Percentiles rank a stretch among this genome's conserved stretches.
phyloP scores from a whole-genome alignment of 2,888 invertebrate species.

The Caenorhabditis sp. region DNA sequence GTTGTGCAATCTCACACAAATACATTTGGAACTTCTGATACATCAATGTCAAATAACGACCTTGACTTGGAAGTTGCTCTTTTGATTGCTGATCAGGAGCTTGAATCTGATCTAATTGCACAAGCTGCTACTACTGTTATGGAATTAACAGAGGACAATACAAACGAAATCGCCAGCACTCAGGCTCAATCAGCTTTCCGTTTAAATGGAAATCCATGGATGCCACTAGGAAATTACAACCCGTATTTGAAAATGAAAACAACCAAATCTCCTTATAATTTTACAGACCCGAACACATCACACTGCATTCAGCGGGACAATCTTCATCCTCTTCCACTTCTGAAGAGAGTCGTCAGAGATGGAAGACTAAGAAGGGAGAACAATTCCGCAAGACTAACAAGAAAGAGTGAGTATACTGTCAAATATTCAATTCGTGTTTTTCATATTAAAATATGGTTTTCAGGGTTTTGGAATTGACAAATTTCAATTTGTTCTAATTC shows the following conservation, averaged over 20 bases:
- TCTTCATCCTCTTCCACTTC: not conserved
- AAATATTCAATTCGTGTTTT: too few relatives aligned
- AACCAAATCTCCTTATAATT: not conserved
- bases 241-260: too few relatives aligned
- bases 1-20: too few relatives aligned
- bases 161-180: too few relatives aligned
- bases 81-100: too few relatives aligned
- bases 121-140: too few relatives aligned
- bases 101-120: too few relatives aligned
- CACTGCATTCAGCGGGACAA: not conserved
- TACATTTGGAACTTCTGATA: too few relatives aligned
- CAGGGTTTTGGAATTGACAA: not conserved
- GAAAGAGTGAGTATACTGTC: conserved; percentile 29
- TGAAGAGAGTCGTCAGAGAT: not conserved
- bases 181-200: too few relatives aligned
- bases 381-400: not conserved
- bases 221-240: not conserved
- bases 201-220: not conserved
- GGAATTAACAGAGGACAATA: too few relatives aligned
- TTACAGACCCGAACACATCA: not conserved
- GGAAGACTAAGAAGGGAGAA: conserved; percentile 3
- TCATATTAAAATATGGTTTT: not conserved
- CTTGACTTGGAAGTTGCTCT: too few relatives aligned
- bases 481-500: conserved; percentile 4
- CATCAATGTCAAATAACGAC: too few relatives aligned